These are phyloP conservation scores for Halcyon smyrnensis DNA, from an alignment of 2,797 vertebrate genomes.

Conservation along the genomic window DNA sequence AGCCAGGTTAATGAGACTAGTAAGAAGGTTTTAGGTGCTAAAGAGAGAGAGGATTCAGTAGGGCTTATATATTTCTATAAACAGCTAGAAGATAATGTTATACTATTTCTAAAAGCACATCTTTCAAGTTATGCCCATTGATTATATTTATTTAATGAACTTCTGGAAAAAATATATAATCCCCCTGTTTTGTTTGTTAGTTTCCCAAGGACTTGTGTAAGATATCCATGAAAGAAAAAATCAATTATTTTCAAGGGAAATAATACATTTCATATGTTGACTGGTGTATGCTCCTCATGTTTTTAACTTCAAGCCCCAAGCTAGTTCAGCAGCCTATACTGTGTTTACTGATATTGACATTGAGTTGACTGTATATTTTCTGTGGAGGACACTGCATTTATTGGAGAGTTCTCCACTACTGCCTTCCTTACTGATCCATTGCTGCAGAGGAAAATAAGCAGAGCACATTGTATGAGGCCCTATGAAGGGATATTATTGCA, in stretches of 20 bases:
- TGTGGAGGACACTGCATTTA: not conserved
- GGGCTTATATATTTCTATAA: not conserved
- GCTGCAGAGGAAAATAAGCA: not conserved
- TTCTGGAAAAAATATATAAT: not conserved
- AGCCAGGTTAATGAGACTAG: not conserved
- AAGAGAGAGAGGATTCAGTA: not conserved
- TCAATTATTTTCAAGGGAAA: not conserved
- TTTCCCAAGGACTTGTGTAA: not conserved
- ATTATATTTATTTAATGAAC: not conserved
- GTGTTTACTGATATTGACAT: not conserved
- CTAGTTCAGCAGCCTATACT: not conserved
- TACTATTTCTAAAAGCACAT: not conserved
- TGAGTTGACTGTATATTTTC: not conserved
- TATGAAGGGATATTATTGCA: not conserved
- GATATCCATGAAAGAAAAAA: not conserved
- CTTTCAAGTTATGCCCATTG: not conserved
- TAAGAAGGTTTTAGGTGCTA: not conserved
- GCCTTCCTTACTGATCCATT: not conserved
- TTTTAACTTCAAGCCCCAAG: not conserved
- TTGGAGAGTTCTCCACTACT: not conserved
- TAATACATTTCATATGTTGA: not conserved
- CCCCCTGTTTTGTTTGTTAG: not conserved
- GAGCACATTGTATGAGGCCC: not conserved
- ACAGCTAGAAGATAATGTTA: not conserved
- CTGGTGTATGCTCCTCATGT: not conserved